Evolutionary conservation across 2,797 vertebrate species (phyloP).

Genomic region (Poliocrania exsul): DNA sequence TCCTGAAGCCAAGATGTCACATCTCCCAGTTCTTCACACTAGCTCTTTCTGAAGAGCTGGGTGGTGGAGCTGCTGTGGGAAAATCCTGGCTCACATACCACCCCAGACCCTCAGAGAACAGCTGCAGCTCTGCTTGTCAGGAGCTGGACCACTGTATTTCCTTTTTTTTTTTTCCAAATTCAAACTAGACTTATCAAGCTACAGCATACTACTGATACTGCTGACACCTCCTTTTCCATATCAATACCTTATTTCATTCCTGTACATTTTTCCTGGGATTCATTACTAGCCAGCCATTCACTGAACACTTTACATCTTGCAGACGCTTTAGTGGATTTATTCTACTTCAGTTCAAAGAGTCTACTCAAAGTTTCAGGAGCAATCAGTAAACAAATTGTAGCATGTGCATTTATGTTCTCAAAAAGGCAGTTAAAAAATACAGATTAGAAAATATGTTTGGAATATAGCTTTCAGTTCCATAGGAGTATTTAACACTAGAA

Average conservation of each 20-base stretch:
- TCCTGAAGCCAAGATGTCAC: background rate
- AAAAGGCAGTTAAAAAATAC: background rate
- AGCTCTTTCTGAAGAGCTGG: background rate
- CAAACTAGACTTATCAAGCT: background rate
- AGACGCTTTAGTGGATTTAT: background rate
- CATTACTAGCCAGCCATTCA: background rate
- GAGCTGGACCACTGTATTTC: fast-evolving
- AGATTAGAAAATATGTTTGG: background rate
- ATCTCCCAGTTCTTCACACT: background rate
- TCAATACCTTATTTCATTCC: background rate
- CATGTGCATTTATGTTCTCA: background rate
- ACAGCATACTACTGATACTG: background rate
- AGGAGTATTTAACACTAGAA: background rate
- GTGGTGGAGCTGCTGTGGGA: background rate
- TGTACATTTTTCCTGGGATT: background rate
- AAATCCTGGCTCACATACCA: fast-evolving
- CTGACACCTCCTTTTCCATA: background rate
- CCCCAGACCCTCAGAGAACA: background rate
- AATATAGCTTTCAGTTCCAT: slow-evolving; percentile 3
- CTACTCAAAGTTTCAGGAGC: background rate
- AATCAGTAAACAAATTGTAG: background rate
- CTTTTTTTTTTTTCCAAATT: background rate
- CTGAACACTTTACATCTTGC: background rate
- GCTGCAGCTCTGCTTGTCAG: background rate
- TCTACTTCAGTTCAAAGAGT: background rate